Evolutionary conservation across 2,113 vertebrate genomes (phyloP), one percentile per base, ranked within the genome.

Genomic region (Edolisoma coerulescens): DNA sequence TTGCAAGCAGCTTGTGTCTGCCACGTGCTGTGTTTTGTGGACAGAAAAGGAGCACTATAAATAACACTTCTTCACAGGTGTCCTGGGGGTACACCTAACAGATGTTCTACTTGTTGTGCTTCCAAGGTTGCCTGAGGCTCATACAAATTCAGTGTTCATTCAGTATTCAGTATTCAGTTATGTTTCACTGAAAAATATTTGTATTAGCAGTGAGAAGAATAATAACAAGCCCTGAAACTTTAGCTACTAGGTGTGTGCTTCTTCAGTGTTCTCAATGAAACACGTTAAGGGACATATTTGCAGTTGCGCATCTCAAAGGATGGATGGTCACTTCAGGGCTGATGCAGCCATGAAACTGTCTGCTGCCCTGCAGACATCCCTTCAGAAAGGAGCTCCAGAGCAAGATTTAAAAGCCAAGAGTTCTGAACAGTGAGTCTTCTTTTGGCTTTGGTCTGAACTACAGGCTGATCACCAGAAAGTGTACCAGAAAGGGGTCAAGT

Each of bases 21-120:
- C 47, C 44, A 5, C 0, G 0, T 17, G 12, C 35, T n/a, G 15
- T 0, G 19, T 39, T 89, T 50, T 67, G 28, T 39, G 54, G n/a
- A 10, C 26, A 80, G 73, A 94, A 47, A 52, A 82, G 15, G n/a
- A 80, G 2, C 28, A 63, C 28, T 71, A 16, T 17, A 61, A 67
- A 12, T 57, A 44, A 0, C 3, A 45, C 7, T 76, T 37, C 19
- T 71, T 26, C 81, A 44, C 16, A 35, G 16, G 15, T 65, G 16
- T 35, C 11, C 39, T 8, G 19, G 19, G 6, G 8, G 2, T 50
- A 20, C 30, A 16, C 5, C 60, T 85, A 39, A 69, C 8, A 32
- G 30, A 8, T 22, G 8, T 9, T 11, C 21, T 37, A 35, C 24
- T 61, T 37, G 2, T 39, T 45, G n/a, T 1, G 0, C 32, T 70